Percentiles rank a stretch among this genome's conserved stretches.
phyloP scores from a whole-genome alignment of 2,113 vertebrate species.

The Balaeniceps rex region DNA sequence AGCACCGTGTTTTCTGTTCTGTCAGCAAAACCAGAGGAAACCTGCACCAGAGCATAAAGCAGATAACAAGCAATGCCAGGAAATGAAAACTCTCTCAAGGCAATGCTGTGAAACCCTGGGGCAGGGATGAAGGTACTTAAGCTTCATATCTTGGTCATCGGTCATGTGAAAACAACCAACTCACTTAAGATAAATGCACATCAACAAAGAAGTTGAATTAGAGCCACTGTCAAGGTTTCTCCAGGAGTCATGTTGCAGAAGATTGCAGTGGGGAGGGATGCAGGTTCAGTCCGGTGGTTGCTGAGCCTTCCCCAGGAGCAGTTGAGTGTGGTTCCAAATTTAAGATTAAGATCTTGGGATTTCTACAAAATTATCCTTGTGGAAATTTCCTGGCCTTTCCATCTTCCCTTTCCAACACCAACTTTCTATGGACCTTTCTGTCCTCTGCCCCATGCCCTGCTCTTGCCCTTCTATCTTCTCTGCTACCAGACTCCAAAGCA shows the following conservation, averaged over 20 bases:
- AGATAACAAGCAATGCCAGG: neutral
- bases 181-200: neutral
- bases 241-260: neutral
- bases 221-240: neutral
- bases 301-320: neutral
- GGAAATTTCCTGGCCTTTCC: neutral
- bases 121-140: neutral
- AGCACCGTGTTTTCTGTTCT: neutral
- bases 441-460: neutral
- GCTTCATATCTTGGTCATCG: neutral
- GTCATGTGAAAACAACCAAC: neutral
- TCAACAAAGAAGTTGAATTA: neutral
- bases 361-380: too few species aligned
- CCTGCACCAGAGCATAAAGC: neutral
- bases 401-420: neutral
- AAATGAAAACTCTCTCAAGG: neutral
- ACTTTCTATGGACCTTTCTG: neutral
- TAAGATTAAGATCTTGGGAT: neutral
- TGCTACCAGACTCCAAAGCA: neutral
- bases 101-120: neutral
- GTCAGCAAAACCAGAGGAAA: neutral
- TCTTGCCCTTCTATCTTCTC: neutral
- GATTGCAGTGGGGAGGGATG: neutral
- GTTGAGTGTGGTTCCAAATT: neutral
- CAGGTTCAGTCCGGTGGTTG: neutral